Percentiles rank a stretch among this genome's conserved stretches.
phyloP scores from a whole-genome alignment of 2,113 vertebrate genomes.

The Stegastes partitus region DNA sequence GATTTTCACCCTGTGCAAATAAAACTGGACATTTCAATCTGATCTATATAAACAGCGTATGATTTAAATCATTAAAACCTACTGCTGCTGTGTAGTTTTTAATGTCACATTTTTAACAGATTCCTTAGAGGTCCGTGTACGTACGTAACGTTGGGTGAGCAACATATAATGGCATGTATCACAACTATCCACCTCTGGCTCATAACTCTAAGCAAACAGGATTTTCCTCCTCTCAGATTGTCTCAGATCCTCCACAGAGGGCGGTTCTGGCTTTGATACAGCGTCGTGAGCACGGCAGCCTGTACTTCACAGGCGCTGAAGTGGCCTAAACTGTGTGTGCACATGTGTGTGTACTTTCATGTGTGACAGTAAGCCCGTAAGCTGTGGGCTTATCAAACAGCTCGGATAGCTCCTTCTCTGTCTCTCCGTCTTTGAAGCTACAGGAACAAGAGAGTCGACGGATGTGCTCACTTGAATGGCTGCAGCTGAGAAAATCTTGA shows the following conservation, averaged over 20 bases:
- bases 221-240: slow-evolving; percentile 49
- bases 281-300: slow-evolving; percentile 25
- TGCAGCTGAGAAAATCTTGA: slow-evolving; percentile 31
- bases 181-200: slow-evolving; percentile 19
- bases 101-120: neutral
- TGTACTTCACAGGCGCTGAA: slow-evolving; percentile 60
- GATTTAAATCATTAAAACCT: too few relatives aligned
- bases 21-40: neutral
- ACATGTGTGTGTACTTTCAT: slow-evolving; percentile 56
- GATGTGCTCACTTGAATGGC: slow-evolving; percentile 41
- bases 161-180: slow-evolving; percentile 17
- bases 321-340: slow-evolving; percentile 45
- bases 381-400: slow-evolving; percentile 69
- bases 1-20: neutral
- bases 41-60: neutral
- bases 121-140: slow-evolving; percentile 1
- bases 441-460: slow-evolving; percentile 42
- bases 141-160: neutral
- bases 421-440: slow-evolving; percentile 61
- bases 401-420: slow-evolving; percentile 56
- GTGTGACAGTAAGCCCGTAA: slow-evolving; percentile 70
- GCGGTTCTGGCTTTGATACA: slow-evolving; percentile 55
- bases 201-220: slow-evolving; percentile 42
- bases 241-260: slow-evolving; percentile 56
- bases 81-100: neutral